These are phyloP conservation scores for Lepidostoma basale DNA, from an alignment of 1,140 invertebrate genomes.

Conservation along the genomic window DNA sequence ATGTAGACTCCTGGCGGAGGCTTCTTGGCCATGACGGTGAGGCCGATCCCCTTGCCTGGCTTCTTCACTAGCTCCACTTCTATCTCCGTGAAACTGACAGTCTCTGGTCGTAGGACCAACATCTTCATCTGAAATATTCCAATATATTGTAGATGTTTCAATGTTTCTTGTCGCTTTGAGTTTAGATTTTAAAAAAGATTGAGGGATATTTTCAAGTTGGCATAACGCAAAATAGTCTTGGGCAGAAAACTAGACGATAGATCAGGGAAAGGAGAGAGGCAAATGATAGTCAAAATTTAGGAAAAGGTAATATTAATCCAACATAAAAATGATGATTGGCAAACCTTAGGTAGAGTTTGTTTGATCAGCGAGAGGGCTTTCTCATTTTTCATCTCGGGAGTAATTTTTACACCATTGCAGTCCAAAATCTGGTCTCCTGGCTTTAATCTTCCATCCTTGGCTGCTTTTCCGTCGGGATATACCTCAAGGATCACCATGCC, in stretches of 20 bases:
- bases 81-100: conserved; percentile 79
- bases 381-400: conserved; percentile 68
- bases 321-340: too few species aligned
- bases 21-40: conserved; percentile 88
- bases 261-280: too few species aligned
- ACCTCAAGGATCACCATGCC: conserved; percentile 91
- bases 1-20: conserved; percentile 91
- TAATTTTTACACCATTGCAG: conserved; percentile 80
- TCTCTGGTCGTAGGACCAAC: conserved; percentile 88
- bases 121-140: conserved; percentile 75
- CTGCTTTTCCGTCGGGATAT: conserved; percentile 90
- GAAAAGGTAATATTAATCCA: too few species aligned
- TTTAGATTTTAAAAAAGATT: too few species aligned
- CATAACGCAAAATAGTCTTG: too few species aligned
- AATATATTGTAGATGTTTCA: background rate
- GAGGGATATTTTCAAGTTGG: too few species aligned
- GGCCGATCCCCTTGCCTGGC: conserved; percentile 88
- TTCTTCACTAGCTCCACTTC: conserved; percentile 93
- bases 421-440: conserved; percentile 94
- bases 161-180: too few species aligned
- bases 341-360: conserved; percentile 72
- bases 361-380: conserved; percentile 67
- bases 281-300: too few species aligned
- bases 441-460: conserved; percentile 87
- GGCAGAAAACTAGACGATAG: too few species aligned